A percentile compares a stretch with the other conserved stretches of the same genome.
phyloP scores from a whole-genome alignment of 92 coral and sea anemone species.

The Porites lobata region DNA sequence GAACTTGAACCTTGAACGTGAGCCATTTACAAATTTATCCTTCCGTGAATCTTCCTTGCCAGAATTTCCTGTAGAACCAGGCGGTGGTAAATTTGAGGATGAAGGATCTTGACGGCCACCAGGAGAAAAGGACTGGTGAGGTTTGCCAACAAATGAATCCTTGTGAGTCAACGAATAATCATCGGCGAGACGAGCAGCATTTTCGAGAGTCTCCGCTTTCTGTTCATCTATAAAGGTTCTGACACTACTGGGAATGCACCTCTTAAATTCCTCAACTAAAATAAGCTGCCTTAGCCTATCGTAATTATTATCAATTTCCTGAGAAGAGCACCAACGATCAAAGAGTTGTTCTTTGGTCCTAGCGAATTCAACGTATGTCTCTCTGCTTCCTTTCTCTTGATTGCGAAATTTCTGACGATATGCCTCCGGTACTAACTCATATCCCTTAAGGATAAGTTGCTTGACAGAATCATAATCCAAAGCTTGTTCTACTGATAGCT shows the following conservation, averaged over 20 bases:
- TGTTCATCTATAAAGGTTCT: slow-evolving; percentile 45
- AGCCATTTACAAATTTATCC: neutral
- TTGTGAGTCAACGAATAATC: slow-evolving; percentile 67
- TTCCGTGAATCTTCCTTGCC: neutral
- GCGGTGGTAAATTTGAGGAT: neutral
- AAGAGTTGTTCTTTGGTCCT: slow-evolving; percentile 54
- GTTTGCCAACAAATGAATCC: slow-evolving; percentile 34
- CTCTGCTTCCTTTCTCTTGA: slow-evolving; percentile 12
- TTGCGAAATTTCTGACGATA: slow-evolving; percentile 72
- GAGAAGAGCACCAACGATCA: slow-evolving; percentile 76
- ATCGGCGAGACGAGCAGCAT: slow-evolving; percentile 63
- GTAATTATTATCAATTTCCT: slow-evolving; percentile 31
- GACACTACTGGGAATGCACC: slow-evolving; percentile 28
- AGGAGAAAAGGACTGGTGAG: neutral
- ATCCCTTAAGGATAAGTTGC: slow-evolving; percentile 32
- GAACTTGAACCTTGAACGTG: slow-evolving; percentile 60
- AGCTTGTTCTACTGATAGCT: slow-evolving; percentile 55
- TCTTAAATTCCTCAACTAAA: slow-evolving; percentile 54
- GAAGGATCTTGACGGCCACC: neutral
- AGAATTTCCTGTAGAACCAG: neutral
- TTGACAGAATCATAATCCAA: slow-evolving; percentile 36
- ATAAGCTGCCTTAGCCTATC: slow-evolving; percentile 42
- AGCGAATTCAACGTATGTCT: slow-evolving; percentile 72
- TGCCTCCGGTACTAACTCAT: slow-evolving; percentile 77
- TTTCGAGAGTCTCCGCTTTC: slow-evolving; percentile 49